Conservation (phyloP, 2,113 vertebrate genomes). For the Paramormyrops kingsleyae region DNA sequence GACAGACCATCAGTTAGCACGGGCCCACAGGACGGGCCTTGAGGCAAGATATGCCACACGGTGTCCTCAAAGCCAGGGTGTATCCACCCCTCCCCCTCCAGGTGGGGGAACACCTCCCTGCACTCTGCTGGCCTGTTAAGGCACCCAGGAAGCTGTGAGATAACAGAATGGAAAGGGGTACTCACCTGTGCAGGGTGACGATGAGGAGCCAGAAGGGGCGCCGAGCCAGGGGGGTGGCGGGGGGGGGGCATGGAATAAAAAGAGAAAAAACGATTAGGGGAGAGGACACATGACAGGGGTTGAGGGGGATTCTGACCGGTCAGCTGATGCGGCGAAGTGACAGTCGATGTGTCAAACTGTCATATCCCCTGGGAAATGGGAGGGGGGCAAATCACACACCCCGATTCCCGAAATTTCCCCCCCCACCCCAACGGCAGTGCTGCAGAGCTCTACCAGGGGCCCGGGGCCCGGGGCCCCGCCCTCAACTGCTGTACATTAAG, state of each 20-base stretch:
- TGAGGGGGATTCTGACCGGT: neutral
- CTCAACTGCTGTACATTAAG: neutral
- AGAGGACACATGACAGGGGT: neutral
- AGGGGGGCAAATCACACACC: neutral
- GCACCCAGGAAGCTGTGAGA: neutral
- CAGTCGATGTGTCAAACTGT: neutral
- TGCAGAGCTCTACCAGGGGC: neutral
- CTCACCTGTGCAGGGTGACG: neutral
- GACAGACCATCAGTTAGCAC: slow-evolving; percentile 5
- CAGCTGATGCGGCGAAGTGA: neutral
- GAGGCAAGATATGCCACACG: neutral
- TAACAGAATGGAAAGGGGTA: neutral
- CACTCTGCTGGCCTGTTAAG: neutral
- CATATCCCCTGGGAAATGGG: neutral
- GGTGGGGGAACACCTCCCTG: neutral
- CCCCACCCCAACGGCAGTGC: neutral
- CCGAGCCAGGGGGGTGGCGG: neutral
- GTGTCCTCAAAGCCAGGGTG: neutral
- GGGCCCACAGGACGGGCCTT: neutral
- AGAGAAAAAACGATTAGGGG: neutral
- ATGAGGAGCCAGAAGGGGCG: neutral
- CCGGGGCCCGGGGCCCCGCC: neutral
- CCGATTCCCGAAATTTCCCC: neutral
- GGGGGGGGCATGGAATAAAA: neutral
- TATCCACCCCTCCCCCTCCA: neutral